phyloP scores from a whole-genome alignment of 2,888 invertebrate species.

The Fragum whitleyi region DNA sequence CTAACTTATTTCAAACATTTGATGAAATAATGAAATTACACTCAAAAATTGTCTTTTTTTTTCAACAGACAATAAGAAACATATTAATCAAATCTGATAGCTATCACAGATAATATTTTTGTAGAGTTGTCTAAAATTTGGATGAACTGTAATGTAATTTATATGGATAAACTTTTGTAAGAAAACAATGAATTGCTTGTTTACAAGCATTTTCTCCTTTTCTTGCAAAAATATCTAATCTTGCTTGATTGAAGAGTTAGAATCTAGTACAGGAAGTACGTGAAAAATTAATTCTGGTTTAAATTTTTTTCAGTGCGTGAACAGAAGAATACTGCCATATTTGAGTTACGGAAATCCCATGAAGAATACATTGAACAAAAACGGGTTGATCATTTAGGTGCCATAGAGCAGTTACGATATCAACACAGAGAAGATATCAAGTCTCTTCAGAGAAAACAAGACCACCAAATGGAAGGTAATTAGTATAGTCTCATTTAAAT shows the following conservation, averaged over 20 bases:
- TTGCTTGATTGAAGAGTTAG: too few species aligned
- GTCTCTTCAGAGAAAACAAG: conserved; percentile 76
- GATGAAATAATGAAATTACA: too few species aligned
- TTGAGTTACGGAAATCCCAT: conserved; percentile 18
- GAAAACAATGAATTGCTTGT: neutral
- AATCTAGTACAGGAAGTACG: too few species aligned
- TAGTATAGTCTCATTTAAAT: neutral
- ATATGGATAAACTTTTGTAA: neutral
- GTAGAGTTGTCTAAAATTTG: too few species aligned
- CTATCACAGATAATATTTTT: too few species aligned
- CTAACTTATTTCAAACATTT: too few species aligned
- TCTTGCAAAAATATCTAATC: too few species aligned
- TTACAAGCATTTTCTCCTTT: neutral
- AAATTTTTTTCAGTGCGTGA: conserved; percentile 26
- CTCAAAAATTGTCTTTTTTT: too few species aligned
- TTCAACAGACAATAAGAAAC: too few species aligned
- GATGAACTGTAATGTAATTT: neutral
- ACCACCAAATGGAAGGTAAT: conserved; percentile 81
- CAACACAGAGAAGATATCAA: conserved; percentile 75
- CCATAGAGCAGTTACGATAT: conserved; percentile 65
- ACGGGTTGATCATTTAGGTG: conserved; percentile 63
- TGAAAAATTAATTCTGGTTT: too few species aligned
- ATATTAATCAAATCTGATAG: too few species aligned
- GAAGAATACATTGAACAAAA: conserved; percentile 13
- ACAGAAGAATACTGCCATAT: conserved; percentile 1